phyloP scores from a whole-genome alignment of 2,888 invertebrate genomes.

The Meteorus colon region DNA sequence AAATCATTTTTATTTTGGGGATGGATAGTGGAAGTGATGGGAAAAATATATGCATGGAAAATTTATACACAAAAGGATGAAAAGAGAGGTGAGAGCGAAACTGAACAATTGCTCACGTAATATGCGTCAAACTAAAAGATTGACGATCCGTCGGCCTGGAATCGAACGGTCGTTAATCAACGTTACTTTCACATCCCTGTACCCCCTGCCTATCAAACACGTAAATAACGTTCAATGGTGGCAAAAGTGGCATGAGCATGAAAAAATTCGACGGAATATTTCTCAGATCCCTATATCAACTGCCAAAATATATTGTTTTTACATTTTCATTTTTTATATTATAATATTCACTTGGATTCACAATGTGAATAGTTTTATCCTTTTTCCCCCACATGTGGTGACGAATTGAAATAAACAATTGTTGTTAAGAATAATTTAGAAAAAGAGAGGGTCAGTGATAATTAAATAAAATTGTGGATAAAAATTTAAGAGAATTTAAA shows the following conservation, averaged over 20 bases:
- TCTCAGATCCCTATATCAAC: background rate
- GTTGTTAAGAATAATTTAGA: no score
- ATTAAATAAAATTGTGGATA: no score
- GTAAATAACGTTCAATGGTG: constrained; percentile 44
- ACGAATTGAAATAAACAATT: no score
- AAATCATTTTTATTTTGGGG: background rate
- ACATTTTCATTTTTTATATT: background rate
- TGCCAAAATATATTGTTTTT: no score
- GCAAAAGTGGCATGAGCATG: background rate
- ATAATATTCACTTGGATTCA: background rate
- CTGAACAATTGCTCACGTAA: constrained; percentile 50
- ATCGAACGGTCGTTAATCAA: constrained; percentile 54
- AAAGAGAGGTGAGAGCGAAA: constrained; percentile 9
- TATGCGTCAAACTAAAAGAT: constrained; percentile 54
- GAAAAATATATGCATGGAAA: constrained; percentile 2
- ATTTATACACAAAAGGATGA: constrained; percentile 25
- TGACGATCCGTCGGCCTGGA: constrained; percentile 53
- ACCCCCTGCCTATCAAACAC: constrained; percentile 38
- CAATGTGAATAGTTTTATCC: background rate
- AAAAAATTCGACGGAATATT: constrained; percentile 8
- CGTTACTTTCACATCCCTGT: constrained; percentile 41
- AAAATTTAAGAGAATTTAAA: no score
- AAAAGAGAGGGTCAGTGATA: no score
- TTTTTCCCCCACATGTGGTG: no score
- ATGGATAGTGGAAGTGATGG: background rate